phyloP scores from a whole-genome alignment of 2,888 invertebrate species.

The Caradrina clavipalpis region DNA sequence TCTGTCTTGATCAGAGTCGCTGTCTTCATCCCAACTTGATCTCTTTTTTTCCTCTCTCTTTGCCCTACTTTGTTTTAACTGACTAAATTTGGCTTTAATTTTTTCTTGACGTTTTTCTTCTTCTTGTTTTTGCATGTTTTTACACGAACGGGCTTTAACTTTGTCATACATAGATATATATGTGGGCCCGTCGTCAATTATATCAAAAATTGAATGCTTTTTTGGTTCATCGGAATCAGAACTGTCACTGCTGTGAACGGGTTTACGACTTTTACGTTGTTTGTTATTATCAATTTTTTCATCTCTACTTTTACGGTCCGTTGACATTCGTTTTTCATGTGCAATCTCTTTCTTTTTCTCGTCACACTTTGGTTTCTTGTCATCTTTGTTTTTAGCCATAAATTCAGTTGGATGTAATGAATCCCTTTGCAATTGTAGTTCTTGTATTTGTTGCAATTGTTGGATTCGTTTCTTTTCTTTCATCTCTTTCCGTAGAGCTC shows the following conservation, averaged over 20 bases:
- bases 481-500: slow-evolving; percentile 89
- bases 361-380: slow-evolving; percentile 83
- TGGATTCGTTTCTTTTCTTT: slow-evolving; percentile 90
- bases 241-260: slow-evolving; percentile 91
- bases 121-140: slow-evolving; percentile 97
- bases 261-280: slow-evolving; percentile 86
- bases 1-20: slow-evolving; percentile 92
- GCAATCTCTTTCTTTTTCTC: slow-evolving; percentile 87
- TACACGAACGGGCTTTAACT: slow-evolving; percentile 97
- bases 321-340: slow-evolving; percentile 88
- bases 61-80: slow-evolving; percentile 96
- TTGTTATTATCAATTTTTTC: slow-evolving; percentile 82
- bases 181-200: slow-evolving; percentile 96
- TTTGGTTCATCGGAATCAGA: slow-evolving; percentile 96
- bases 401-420: slow-evolving; percentile 83
- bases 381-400: slow-evolving; percentile 83
- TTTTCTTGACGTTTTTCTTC: slow-evolving; percentile 96
- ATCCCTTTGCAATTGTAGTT: slow-evolving; percentile 88
- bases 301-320: slow-evolving; percentile 89
- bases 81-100: slow-evolving; percentile 97
- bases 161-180: slow-evolving; percentile 99
- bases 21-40: slow-evolving; percentile 97
- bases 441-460: slow-evolving; percentile 87
- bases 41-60: slow-evolving; percentile 97
- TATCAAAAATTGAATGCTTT: slow-evolving; percentile 97